These are phyloP conservation scores for Psococerastis gibbosa DNA, from an alignment of 2,888 invertebrate genomes.

Conservation along the genomic window DNA sequence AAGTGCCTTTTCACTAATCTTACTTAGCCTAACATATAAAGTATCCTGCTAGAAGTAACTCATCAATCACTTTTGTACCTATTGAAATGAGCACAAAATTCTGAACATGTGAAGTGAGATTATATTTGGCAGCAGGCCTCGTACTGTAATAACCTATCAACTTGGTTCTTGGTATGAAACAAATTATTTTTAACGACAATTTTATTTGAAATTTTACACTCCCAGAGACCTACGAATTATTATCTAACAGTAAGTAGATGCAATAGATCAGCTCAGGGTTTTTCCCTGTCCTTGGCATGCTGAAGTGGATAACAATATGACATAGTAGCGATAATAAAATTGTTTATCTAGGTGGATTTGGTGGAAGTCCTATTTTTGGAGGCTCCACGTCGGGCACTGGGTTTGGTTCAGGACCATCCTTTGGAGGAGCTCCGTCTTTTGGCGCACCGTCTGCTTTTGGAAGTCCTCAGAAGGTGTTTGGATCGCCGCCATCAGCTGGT, in stretches of 20 bases:
- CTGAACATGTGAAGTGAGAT: neutral
- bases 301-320: no score
- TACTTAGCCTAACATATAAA: no score
- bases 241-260: no score
- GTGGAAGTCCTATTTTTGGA: constrained; percentile 22
- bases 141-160: neutral
- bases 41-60: no score
- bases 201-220: no score
- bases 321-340: no score
- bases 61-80: no score
- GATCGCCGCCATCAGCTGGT: constrained; percentile 22
- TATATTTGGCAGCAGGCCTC: neutral
- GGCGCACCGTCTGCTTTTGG: constrained; percentile 27
- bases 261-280: no score
- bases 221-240: no score
- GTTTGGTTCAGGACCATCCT: constrained; percentile 30
- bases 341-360: constrained; percentile 16
- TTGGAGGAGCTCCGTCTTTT: constrained; percentile 27
- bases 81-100: neutral
- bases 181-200: neutral
- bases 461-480: constrained; percentile 29
- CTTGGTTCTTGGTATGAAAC: neutral
- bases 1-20: no score
- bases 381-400: constrained; percentile 28
- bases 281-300: no score